Base-by-base conservation (phyloP, 2,888 invertebrate genomes). In the Doris montereyensis region DNA sequence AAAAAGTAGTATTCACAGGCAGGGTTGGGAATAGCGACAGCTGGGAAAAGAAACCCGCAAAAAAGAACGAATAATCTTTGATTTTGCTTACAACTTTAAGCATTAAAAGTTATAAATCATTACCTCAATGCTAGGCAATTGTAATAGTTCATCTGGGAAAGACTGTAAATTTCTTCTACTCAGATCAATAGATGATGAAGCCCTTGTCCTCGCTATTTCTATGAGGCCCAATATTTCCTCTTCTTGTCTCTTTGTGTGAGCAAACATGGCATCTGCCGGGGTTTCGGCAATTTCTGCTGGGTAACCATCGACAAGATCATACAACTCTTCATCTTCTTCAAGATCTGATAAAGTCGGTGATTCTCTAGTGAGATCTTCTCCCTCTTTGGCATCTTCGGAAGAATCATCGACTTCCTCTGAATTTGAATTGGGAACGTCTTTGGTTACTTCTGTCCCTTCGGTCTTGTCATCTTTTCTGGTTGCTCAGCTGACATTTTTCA, bases 111-210 rank as follows among this genome's bases (percentile, higher is more conserved):
- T 10, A 41, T 41, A 5, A 41, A 41, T 10, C 10, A n/a, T 21
- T 62, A 89, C 89, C 87, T 89, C 89, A 60, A 89, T 67, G 62
- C 86, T 81, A 77, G 85, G 83, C 81, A 89, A 83, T 77, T 87
- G 84, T 62, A 88, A 80, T 21, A 89, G 78, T 83, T 88, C 88
- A 17, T 85, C 83, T 52, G 89, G 89, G 77, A 89, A 83, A 52
- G 84, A 82, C 17, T 84, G 75, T 34, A 89, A 78, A 34, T 85
- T 84, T 82, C 85, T 88, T 67, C 84, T 82, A 71, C 87, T 85
- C 10, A 89, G 81, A 82, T 89, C 89, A 17, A 89, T 57, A 2
- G 88, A 86, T 74, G 85, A 86, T 26, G 88, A 79, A 1, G 86
- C 84, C 5, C 86, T 78, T 2, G 83, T 84, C 73, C 83, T 83